These are phyloP conservation scores for Carterocephalus palaemon DNA, from an alignment of 2,888 invertebrate species.

Conservation along the genomic window DNA sequence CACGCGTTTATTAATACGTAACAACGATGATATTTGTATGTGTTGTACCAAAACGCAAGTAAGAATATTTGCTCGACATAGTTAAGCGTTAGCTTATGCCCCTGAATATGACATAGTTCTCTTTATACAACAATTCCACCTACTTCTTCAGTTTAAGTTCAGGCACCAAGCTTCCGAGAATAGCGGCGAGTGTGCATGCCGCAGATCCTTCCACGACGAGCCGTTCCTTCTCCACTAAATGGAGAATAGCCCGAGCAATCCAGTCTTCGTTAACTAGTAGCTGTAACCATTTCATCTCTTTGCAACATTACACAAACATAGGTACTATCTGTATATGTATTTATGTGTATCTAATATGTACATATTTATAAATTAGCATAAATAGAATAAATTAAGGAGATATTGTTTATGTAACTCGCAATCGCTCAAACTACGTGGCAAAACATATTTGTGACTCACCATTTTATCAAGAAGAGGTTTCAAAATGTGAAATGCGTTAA, in stretches of 20 bases:
- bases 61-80: no score
- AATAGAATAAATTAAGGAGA: no score
- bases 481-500: slow-evolving; percentile 87
- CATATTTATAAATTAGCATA: no score
- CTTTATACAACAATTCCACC: background rate
- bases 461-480: slow-evolving; percentile 86
- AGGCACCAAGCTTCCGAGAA: slow-evolving; percentile 87
- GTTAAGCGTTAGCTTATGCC: no score
- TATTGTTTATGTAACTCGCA: no score
- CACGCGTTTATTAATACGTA: no score
- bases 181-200: slow-evolving; percentile 89
- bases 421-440: no score
- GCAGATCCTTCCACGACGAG: slow-evolving; percentile 94
- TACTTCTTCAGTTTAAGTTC: slow-evolving; percentile 90
- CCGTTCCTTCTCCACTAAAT: slow-evolving; percentile 88
- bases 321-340: no score
- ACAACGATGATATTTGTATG: no score
- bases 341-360: no score
- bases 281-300: slow-evolving; percentile 46
- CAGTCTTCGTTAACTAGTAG: slow-evolving; percentile 88
- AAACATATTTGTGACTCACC: slow-evolving; percentile 52
- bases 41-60: no score
- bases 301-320: no score
- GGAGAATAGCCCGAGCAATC: slow-evolving; percentile 88
- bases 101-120: background rate